Evolutionary conservation across 2,888 invertebrate genomes (phyloP).

Genomic region (Arrhopalites spinosus): DNA sequence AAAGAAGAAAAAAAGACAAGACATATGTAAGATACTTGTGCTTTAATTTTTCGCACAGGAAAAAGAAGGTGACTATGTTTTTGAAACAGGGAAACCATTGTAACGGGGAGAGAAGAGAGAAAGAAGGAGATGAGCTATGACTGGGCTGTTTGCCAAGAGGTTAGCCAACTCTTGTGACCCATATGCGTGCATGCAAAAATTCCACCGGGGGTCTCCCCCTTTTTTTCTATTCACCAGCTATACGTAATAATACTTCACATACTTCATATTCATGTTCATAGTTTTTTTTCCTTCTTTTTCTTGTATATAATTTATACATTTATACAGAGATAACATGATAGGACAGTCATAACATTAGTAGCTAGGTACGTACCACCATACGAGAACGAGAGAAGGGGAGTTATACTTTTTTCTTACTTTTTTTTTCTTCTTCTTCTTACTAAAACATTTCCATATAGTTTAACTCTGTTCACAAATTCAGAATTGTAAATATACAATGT

Average conservation of each 20-base stretch:
- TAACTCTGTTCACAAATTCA: background rate
- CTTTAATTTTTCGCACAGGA: slow-evolving; percentile 12
- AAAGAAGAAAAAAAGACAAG: background rate
- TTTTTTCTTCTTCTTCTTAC: too few relatives aligned
- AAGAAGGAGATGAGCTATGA: slow-evolving; percentile 39
- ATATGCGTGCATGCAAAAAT: slow-evolving; percentile 56
- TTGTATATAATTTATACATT: background rate
- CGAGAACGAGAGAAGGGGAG: too few relatives aligned
- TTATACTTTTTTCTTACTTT: too few relatives aligned
- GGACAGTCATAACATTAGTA: slow-evolving; percentile 23
- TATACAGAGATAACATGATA: slow-evolving; percentile 3
- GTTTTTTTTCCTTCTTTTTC: too few relatives aligned
- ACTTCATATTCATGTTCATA: too few relatives aligned
- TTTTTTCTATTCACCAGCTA: background rate
- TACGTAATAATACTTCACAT: background rate
- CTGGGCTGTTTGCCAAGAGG: slow-evolving; percentile 56
- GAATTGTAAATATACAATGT: slow-evolving; percentile 19
- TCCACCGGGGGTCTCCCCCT: slow-evolving; percentile 25
- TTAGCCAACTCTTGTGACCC: slow-evolving; percentile 56
- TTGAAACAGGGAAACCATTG: slow-evolving; percentile 31
- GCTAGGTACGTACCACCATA: too few relatives aligned
- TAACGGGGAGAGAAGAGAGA: slow-evolving; percentile 14
- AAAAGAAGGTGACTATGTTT: slow-evolving; percentile 1
- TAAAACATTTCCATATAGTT: too few relatives aligned
- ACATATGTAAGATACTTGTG: background rate